These are phyloP conservation scores for Acanthurus leucopareius DNA, from an alignment of 2,797 vertebrate genomes.

Conservation along the genomic window DNA sequence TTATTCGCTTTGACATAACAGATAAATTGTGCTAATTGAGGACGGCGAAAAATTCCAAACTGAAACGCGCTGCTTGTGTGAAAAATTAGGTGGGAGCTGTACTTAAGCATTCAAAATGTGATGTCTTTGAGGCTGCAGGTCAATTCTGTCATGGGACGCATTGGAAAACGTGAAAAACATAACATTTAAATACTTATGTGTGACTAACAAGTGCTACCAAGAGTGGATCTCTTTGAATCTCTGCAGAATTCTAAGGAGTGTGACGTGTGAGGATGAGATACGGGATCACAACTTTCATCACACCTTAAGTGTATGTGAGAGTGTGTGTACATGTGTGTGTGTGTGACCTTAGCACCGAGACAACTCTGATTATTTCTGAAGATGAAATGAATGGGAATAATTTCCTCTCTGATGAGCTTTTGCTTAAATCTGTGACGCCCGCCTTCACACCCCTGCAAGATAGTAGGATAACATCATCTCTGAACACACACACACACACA, in stretches of 20 bases:
- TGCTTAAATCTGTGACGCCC: slow-evolving; percentile 52
- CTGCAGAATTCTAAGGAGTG: slow-evolving; percentile 10
- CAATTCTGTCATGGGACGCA: slow-evolving; percentile 19
- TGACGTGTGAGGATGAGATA: slow-evolving; percentile 21
- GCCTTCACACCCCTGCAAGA: slow-evolving; percentile 54
- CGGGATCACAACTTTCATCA: slow-evolving; percentile 52
- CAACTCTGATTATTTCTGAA: slow-evolving; percentile 50
- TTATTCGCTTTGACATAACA: slow-evolving; percentile 28
- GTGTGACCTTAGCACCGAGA: slow-evolving; percentile 36
- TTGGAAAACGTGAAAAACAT: background rate
- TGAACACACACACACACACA: slow-evolving; percentile 18
- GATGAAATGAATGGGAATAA: slow-evolving; percentile 54
- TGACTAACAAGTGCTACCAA: slow-evolving; percentile 33
- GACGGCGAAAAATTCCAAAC: background rate
- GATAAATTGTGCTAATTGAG: slow-evolving; percentile 56
- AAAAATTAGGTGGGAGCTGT: slow-evolving; percentile 9
- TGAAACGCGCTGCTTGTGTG: slow-evolving; percentile 29
- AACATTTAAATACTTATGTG: slow-evolving; percentile 37
- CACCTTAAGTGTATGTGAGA: slow-evolving; percentile 24
- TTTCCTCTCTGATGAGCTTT: slow-evolving; percentile 71
- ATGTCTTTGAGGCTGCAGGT: slow-evolving; percentile 9
- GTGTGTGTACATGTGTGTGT: slow-evolving; percentile 8
- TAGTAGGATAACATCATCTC: slow-evolving; percentile 52
- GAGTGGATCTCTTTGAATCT: slow-evolving; percentile 21
- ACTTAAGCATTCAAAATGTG: slow-evolving; percentile 4